phyloP scores from a whole-genome alignment of 2,113 vertebrate species.

The Gavialis gangeticus region DNA sequence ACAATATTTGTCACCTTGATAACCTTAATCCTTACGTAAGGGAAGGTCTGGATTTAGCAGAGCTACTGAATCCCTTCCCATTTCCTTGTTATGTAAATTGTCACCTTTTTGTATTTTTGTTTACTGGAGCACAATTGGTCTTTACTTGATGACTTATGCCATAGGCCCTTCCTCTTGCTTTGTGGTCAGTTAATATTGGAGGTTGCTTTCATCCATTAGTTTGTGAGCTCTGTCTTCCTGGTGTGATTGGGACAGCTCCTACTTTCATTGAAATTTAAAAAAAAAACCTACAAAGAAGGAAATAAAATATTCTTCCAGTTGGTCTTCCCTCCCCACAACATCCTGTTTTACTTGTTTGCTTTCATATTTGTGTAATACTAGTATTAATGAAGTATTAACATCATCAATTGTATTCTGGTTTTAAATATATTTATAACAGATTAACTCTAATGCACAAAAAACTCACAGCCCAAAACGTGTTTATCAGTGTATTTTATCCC shows the following conservation, averaged over 20 bases:
- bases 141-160: neutral
- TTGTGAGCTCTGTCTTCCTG: fast-evolving
- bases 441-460: neutral
- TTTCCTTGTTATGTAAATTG: no score
- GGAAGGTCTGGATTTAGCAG: no score
- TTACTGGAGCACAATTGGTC: no score
- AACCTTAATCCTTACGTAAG: no score
- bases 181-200: neutral
- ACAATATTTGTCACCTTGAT: no score
- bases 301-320: no score
- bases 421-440: neutral
- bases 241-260: neutral
- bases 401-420: neutral
- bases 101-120: no score
- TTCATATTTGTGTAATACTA: neutral
- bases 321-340: fast-evolving
- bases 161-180: fast-evolving
- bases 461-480: neutral
- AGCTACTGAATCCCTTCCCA: no score
- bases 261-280: neutral
- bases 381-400: neutral
- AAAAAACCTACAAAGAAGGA: no score
- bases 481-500: neutral
- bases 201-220: no score
- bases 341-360: neutral